Evolutionary conservation across 2,113 vertebrate species (phyloP), one percentile per base, ranked within the genome.

Genomic region (Ranitomeya imitator): DNA sequence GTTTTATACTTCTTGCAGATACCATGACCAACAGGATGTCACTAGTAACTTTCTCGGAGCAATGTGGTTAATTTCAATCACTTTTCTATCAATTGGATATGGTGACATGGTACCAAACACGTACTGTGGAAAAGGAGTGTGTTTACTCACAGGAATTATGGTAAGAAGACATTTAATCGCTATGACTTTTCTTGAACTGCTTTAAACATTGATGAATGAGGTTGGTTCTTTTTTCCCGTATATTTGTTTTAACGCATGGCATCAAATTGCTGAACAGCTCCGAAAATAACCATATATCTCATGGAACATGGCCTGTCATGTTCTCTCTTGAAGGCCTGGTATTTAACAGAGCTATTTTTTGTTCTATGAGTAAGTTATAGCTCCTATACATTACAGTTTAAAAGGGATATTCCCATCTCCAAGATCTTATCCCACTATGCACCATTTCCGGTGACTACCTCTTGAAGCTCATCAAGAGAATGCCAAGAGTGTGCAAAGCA

Each of bases 31-130:
- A 92, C 96, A 97, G 91, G 98, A 99, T 93, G 96, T 99, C 91
- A 99, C 97, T 92, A 99, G 98, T 96, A 99, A 99, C 93, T 99
- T 99, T 89, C 97, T 99, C 89, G 98, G 98, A 95, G 98, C 98
- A 90, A 99, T 99, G 98, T 99, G 98, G 98, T 96, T 99, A 95
- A 99, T 99, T 94, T 99, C 98, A 92, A 99, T 99, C 95, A 99
- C 98, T 86, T 99, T 99, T 95, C 96, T 99, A 88, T 99, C 98
- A 88, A 99, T 99, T 92, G 98, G 98, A 90, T 99, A 99, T 90
- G 98, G 98, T 87, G 98, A 99, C 92, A 99, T 99, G 97, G 98
- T 99, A 93, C 98, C 98, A 85, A 97, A 99, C 93, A 99, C 98
- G 31, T 99, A 99, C 95, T 99, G 98, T 95, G 98, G 98, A 85